These are phyloP conservation scores for Macrobrachium rosenbergii DNA, from an alignment of 1,140 invertebrate genomes.

Conservation along the genomic window DNA sequence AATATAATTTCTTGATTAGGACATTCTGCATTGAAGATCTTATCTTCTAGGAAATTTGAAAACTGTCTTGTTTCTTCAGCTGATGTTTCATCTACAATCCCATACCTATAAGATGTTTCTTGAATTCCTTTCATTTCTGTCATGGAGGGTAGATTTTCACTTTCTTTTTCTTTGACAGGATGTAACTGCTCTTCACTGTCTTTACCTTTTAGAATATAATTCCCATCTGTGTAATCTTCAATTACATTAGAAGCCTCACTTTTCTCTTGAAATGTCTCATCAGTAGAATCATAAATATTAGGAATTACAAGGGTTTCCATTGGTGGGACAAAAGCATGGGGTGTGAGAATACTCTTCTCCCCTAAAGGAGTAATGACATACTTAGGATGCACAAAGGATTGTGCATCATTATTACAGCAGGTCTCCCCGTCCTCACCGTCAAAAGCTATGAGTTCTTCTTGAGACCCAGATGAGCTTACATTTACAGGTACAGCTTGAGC, in stretches of 20 bases:
- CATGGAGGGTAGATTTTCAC: too few relatives aligned
- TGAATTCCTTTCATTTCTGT: too few relatives aligned
- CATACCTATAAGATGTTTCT: too few relatives aligned
- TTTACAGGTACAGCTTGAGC: not conserved
- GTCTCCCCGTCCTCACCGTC: not conserved
- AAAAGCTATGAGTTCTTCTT: not conserved
- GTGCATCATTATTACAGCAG: not conserved
- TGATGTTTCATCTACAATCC: too few relatives aligned
- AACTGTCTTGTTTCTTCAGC: too few relatives aligned
- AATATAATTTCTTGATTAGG: too few relatives aligned
- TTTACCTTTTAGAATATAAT: too few relatives aligned
- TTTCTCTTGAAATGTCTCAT: not conserved
- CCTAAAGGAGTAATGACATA: constrained; percentile 44
- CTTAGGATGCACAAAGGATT: not conserved
- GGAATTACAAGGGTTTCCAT: constrained; percentile 45
- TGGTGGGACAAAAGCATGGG: constrained; percentile 42
- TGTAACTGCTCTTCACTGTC: too few relatives aligned
- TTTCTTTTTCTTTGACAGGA: too few relatives aligned
- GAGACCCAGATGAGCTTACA: not conserved
- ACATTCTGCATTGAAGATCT: too few relatives aligned
- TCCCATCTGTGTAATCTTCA: not conserved
- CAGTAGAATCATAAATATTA: not conserved
- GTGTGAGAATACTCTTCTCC: constrained; percentile 41
- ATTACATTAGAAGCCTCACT: not conserved
- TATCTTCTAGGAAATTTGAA: too few relatives aligned